These are phyloP conservation scores for Cephalopachus bancanus DNA, from an alignment of 2,797 vertebrate genomes.

Conservation along the genomic window DNA sequence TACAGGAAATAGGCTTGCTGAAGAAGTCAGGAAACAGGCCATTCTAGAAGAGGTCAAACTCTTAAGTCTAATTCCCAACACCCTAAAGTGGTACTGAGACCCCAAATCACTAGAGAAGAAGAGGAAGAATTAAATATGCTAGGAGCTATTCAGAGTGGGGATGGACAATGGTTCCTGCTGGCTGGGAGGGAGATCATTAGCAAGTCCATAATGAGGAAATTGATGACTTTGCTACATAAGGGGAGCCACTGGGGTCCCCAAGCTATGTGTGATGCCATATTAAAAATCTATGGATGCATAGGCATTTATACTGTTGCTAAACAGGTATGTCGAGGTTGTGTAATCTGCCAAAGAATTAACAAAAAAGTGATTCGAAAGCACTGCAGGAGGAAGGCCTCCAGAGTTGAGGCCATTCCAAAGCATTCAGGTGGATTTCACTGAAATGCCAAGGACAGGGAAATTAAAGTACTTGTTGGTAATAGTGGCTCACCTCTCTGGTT, in stretches of 20 bases:
- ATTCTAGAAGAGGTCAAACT: too few species aligned
- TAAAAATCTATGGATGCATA: neutral
- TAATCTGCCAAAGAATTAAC: neutral
- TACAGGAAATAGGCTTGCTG: too few species aligned
- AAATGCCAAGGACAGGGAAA: neutral
- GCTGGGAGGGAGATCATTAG: neutral
- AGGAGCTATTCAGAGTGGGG: too few species aligned
- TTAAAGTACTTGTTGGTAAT: neutral
- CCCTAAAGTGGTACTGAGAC: too few species aligned
- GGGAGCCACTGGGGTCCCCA: neutral
- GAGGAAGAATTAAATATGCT: too few species aligned
- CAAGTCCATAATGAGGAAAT: neutral
- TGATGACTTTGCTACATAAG: neutral
- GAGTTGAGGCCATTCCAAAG: neutral
- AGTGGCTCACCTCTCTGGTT: neutral
- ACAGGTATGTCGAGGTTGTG: neutral
- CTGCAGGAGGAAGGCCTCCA: neutral
- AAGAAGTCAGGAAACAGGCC: too few species aligned
- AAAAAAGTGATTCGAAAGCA: neutral
- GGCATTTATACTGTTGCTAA: neutral
- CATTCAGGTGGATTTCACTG: neutral
- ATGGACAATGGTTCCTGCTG: too few species aligned
- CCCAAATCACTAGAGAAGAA: too few species aligned
- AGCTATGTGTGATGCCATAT: neutral
- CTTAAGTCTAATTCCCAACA: too few species aligned